phyloP scores from a whole-genome alignment of 2,113 vertebrate species.

The Platycercus adscitus region DNA sequence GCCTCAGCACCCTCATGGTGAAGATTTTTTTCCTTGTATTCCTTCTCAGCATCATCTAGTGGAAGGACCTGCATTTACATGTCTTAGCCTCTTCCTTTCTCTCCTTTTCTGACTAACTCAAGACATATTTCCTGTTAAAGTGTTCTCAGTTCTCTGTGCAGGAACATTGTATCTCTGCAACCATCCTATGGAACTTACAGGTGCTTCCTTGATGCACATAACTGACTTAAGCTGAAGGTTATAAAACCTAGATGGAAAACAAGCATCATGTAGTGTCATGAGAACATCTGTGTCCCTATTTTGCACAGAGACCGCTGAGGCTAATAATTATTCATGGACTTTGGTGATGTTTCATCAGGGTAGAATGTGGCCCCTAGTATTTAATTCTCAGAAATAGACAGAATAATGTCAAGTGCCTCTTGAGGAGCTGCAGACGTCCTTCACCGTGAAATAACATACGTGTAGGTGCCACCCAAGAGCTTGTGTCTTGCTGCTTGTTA shows the following conservation, averaged over 20 bases:
- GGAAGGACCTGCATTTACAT: not conserved
- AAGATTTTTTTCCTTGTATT: not conserved
- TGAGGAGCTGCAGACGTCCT: not conserved
- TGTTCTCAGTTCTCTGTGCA: not conserved
- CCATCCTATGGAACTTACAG: not conserved
- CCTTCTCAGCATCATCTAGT: not conserved
- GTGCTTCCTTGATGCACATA: not conserved
- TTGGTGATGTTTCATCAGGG: not conserved
- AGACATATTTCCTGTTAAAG: not conserved
- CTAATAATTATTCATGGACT: not conserved
- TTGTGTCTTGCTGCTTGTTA: constrained; percentile 21
- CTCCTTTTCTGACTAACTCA: not conserved
- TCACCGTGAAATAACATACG: not conserved
- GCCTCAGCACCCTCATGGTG: not conserved
- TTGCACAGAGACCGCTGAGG: not conserved
- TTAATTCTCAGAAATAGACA: not conserved
- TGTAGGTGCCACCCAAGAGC: not conserved
- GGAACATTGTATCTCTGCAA: not conserved
- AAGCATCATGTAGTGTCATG: not conserved
- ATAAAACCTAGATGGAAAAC: not conserved
- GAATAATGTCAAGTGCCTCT: not conserved
- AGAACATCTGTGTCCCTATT: not conserved
- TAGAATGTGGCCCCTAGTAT: not conserved
- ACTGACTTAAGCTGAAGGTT: not conserved
- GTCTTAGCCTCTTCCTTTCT: not conserved